A percentile compares a stretch with the other conserved stretches of the same genome.
phyloP scores from a whole-genome alignment of 2,797 vertebrate genomes.

The Lepilemur septentrionalis region DNA sequence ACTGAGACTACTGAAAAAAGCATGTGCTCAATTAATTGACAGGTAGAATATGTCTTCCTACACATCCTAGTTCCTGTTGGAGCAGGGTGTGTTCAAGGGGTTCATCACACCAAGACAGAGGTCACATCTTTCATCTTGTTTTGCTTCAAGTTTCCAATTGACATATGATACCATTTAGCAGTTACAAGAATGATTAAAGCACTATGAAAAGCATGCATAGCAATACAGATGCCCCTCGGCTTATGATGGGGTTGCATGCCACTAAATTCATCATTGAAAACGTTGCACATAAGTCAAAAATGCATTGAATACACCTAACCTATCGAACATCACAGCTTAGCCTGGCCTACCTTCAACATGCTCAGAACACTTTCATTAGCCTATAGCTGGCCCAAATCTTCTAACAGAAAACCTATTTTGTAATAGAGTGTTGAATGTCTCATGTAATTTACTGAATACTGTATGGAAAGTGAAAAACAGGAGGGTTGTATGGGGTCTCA shows the following conservation, averaged over 20 bases:
- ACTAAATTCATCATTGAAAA: neutral
- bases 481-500: neutral
- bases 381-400: neutral
- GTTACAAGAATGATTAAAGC: slow-evolving; percentile 52
- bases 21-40: slow-evolving; percentile 68
- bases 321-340: neutral
- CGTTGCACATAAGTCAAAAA: neutral
- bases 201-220: slow-evolving; percentile 15
- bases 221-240: neutral
- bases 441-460: neutral
- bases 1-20: slow-evolving; percentile 59
- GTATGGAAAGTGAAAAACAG: neutral
- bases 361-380: neutral
- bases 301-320: neutral
- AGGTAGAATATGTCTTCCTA: slow-evolving; percentile 56
- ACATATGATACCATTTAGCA: slow-evolving; percentile 46
- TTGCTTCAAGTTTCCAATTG: slow-evolving; percentile 60
- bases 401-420: neutral
- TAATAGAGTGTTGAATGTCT: neutral
- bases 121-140: slow-evolving; percentile 65
- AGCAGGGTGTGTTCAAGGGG: slow-evolving; percentile 44
- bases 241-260: neutral
- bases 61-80: slow-evolving; percentile 32
- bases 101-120: slow-evolving; percentile 62
- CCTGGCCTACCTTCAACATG: neutral